These are phyloP conservation scores for Heliornis fulica DNA, from an alignment of 2,113 vertebrate genomes.

Conservation along the genomic window DNA sequence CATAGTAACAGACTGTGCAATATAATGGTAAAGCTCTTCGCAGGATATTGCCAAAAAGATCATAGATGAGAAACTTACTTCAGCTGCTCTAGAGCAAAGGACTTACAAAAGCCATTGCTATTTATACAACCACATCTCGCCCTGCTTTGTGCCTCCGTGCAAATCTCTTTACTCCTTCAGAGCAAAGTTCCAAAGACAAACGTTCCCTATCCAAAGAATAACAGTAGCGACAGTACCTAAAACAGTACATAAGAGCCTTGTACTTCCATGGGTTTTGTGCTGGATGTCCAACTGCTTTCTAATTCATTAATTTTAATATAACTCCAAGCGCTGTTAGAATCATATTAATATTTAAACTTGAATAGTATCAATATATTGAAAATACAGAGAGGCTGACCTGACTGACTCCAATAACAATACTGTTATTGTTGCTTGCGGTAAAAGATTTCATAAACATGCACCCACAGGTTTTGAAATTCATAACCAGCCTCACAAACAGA, in stretches of 20 bases:
- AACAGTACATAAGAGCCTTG: background rate
- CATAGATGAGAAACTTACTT: background rate
- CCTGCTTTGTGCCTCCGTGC: background rate
- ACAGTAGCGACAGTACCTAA: background rate
- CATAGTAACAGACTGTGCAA: background rate
- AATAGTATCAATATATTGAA: background rate
- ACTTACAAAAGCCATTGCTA: background rate
- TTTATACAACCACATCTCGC: background rate
- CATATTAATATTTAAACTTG: background rate
- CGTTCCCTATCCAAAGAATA: background rate
- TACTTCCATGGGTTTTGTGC: background rate
- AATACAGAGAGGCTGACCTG: background rate
- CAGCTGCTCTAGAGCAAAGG: background rate
- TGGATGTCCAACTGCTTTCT: background rate
- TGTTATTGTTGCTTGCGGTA: background rate
- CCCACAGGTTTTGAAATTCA: background rate
- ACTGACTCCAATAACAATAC: background rate
- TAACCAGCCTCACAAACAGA: background rate
- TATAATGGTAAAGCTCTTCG: constrained; percentile 10
- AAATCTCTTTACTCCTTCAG: background rate
- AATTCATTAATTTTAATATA: background rate
- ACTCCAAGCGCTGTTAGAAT: background rate
- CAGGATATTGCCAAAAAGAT: constrained; percentile 27
- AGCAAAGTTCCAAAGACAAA: background rate
- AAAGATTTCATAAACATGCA: background rate